Conservation (phyloP, 2,888 invertebrate species). For the Dicyrtoma fusca region DNA sequence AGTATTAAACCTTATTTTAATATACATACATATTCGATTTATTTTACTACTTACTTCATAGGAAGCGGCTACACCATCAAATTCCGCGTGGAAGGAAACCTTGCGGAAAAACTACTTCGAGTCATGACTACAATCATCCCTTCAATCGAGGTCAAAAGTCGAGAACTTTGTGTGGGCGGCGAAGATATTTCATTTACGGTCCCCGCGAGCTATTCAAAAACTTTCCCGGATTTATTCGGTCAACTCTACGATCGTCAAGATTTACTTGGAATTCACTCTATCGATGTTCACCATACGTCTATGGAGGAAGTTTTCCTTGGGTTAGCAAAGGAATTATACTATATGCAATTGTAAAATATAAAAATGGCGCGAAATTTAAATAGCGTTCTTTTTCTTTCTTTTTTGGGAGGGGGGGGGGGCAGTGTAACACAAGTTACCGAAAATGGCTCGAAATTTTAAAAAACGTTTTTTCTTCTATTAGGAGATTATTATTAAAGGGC, state of each 20-base stretch:
- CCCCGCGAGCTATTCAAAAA: slow-evolving; percentile 14
- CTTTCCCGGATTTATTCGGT: slow-evolving; percentile 34
- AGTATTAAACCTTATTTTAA: no score
- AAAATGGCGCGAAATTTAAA: no score
- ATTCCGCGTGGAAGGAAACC: slow-evolving; percentile 15
- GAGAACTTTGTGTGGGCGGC: slow-evolving; percentile 30
- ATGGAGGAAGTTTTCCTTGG: slow-evolving; percentile 38
- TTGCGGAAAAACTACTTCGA: slow-evolving; percentile 29
- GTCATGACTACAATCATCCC: slow-evolving; percentile 28
- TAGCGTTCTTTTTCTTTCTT: no score
- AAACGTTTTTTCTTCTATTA: no score
- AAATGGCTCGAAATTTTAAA: no score
- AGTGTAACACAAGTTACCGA: no score
- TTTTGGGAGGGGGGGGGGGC: no score
- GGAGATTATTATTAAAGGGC: no score
- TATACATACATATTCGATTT: no score
- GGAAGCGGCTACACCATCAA: slow-evolving; percentile 38
- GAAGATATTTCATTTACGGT: slow-evolving; percentile 32
- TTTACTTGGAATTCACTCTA: slow-evolving; percentile 20
- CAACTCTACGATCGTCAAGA: slow-evolving; percentile 35
- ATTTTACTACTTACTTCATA: not conserved
- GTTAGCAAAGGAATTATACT: no score
- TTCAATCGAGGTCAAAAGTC: slow-evolving; percentile 23
- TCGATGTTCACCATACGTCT: slow-evolving; percentile 33
- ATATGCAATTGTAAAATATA: no score